These are phyloP conservation scores for Heterohyrax brucei DNA, from an alignment of 2,797 vertebrate species.

Conservation along the genomic window DNA sequence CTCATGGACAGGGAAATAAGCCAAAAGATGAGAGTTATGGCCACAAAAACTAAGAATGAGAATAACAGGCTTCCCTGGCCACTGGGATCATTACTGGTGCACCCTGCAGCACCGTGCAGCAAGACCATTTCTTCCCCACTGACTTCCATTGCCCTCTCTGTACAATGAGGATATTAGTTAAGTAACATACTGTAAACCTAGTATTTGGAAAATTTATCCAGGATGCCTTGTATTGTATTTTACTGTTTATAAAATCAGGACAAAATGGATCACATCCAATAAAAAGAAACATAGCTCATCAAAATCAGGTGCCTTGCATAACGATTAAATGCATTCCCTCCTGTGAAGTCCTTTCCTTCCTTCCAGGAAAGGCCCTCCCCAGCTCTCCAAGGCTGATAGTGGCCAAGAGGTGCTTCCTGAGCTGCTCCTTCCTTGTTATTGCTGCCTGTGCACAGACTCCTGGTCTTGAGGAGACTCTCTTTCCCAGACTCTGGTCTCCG, in stretches of 20 bases:
- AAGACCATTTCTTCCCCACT: conserved; percentile 27
- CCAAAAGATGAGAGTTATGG: not conserved
- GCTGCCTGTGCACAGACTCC: not conserved
- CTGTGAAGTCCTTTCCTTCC: conserved; percentile 42
- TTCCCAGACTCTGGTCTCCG: not conserved
- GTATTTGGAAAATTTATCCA: conserved; percentile 40
- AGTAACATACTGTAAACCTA: not conserved
- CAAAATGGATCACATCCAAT: conserved; percentile 11
- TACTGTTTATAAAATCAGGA: conserved; percentile 63
- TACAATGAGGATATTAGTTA: conserved; percentile 31
- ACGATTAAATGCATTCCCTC: not conserved
- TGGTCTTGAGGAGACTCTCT: not conserved
- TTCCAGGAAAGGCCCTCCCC: conserved; percentile 6
- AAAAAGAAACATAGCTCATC: conserved; percentile 51
- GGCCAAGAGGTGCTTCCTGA: not conserved
- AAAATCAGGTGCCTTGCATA: not conserved
- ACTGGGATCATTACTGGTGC: not conserved
- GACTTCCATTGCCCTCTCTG: conserved; percentile 32
- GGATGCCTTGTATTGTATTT: conserved; percentile 50
- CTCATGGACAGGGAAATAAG: not conserved
- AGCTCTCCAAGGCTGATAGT: not conserved
- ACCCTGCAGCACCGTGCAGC: not conserved
- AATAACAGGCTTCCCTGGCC: not conserved
- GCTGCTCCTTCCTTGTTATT: rapidly evolving
- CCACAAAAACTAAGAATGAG: not conserved